A percentile compares a stretch with the other conserved stretches of the same genome.
Evolutionary conservation across 2,113 vertebrate species (phyloP).

Genomic region (Prietella phreatophila): DNA sequence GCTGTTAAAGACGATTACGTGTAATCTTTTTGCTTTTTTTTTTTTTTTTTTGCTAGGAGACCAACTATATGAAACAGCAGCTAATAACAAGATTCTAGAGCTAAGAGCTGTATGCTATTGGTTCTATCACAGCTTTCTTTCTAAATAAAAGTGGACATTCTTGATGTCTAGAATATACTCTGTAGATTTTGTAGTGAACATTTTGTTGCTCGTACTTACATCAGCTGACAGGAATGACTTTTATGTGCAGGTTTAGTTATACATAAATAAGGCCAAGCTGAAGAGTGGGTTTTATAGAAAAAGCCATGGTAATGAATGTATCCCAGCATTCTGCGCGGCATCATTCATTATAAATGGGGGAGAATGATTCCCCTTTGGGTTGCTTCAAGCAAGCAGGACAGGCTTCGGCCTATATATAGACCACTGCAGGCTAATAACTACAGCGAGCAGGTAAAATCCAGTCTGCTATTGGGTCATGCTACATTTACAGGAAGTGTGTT

Average conservation of each 20-base stretch:
- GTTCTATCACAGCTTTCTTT: not conserved
- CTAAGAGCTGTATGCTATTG: not conserved
- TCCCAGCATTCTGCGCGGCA: constrained; percentile 61
- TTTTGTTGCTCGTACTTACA: constrained; percentile 37
- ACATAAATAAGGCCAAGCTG: not conserved
- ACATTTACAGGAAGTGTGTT: constrained; percentile 20
- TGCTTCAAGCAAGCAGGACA: constrained; percentile 56
- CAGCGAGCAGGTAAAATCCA: constrained; percentile 22
- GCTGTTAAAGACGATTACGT: constrained; percentile 80
- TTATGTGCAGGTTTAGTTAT: not conserved
- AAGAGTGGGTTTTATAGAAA: not conserved
- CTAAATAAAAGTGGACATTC: not conserved
- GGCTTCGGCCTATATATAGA: constrained; percentile 36
- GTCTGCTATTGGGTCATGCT: constrained; percentile 31
- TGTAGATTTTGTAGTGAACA: not conserved
- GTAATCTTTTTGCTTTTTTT: constrained; percentile 69
- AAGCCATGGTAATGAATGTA: constrained; percentile 47
- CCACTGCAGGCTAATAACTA: constrained; percentile 26
- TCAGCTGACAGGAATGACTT: constrained; percentile 20
- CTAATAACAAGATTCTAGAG: not conserved
- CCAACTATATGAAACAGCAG: constrained; percentile 60
- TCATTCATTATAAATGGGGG: constrained; percentile 67
- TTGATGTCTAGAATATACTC: not conserved
- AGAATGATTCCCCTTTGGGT: constrained; percentile 56
- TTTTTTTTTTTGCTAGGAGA: constrained; percentile 60